phyloP scores from a whole-genome alignment of 2,113 vertebrate genomes.

The Atractosteus spatula region DNA sequence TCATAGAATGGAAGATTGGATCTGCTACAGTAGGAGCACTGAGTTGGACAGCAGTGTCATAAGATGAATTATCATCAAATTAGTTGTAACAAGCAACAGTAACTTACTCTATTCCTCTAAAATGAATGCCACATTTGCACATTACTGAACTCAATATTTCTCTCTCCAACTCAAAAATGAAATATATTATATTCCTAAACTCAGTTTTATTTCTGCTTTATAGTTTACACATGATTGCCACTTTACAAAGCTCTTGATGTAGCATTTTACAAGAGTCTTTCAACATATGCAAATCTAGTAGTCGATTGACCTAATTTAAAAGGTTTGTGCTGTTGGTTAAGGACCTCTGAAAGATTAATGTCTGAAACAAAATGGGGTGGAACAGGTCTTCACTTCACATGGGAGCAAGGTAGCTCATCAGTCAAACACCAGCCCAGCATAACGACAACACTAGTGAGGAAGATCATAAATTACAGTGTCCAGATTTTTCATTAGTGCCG shows the following conservation, averaged over 20 bases:
- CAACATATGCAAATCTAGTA: neutral
- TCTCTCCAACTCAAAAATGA: no score
- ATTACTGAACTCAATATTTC: no score
- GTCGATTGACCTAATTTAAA: slow-evolving; percentile 13
- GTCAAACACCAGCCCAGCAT: neutral
- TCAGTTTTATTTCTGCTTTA: neutral
- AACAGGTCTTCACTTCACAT: neutral
- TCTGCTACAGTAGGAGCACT: no score
- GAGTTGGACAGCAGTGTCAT: no score
- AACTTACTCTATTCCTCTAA: no score
- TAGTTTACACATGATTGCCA: neutral
- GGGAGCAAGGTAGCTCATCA: neutral
- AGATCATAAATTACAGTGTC: slow-evolving; percentile 1
- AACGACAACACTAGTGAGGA: neutral
- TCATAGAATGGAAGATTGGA: no score
- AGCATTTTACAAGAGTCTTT: slow-evolving; percentile 1
- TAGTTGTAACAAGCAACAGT: no score
- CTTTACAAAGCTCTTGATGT: neutral
- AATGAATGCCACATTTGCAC: no score
- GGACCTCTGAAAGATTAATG: slow-evolving; percentile 2
- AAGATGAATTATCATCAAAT: no score
- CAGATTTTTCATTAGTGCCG: neutral
- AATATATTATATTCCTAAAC: no score
- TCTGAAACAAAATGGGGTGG: neutral
- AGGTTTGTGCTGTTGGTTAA: neutral